A percentile compares a stretch with the other conserved stretches of the same genome.
Evolutionary conservation across 1,140 invertebrate species (phyloP).

Genomic region (Paraescarpia echinospica): DNA sequence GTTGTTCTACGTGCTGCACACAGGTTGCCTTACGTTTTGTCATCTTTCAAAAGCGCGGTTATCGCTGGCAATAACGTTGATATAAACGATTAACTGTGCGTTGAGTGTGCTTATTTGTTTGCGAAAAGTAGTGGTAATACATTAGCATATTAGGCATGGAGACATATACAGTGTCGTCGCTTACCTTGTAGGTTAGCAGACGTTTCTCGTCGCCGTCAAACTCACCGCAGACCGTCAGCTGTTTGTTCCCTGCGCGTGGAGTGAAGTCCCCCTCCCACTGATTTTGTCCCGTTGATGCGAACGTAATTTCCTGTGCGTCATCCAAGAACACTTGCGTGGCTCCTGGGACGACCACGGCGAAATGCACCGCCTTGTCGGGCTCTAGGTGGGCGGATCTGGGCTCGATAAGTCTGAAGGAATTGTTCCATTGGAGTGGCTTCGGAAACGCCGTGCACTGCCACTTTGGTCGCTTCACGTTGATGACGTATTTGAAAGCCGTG

Average conservation of each 20-base stretch:
- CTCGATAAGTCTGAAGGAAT: slow-evolving; percentile 16
- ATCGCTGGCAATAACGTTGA: neutral
- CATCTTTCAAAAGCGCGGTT: neutral
- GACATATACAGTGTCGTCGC: neutral
- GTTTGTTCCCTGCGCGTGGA: neutral
- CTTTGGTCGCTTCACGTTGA: slow-evolving; percentile 25
- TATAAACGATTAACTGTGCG: neutral
- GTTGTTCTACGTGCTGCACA: too few species aligned
- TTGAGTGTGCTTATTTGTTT: neutral
- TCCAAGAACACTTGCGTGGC: neutral
- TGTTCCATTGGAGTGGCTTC: neutral
- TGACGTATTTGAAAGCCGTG: slow-evolving; percentile 20
- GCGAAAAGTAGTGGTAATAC: neutral
- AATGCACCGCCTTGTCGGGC: slow-evolving; percentile 2
- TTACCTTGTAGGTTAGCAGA: neutral
- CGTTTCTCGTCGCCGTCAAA: neutral
- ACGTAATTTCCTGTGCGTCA: neutral
- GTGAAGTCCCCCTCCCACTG: neutral
- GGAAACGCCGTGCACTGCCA: slow-evolving; percentile 15
- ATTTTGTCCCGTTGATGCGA: neutral
- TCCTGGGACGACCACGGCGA: neutral
- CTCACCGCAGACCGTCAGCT: neutral
- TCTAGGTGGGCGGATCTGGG: slow-evolving; percentile 8
- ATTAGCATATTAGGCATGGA: neutral
- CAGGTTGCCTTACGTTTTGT: too few species aligned